Evolutionary conservation across 1,140 invertebrate genomes (phyloP).

Genomic region (Drosophila kanapiae): DNA sequence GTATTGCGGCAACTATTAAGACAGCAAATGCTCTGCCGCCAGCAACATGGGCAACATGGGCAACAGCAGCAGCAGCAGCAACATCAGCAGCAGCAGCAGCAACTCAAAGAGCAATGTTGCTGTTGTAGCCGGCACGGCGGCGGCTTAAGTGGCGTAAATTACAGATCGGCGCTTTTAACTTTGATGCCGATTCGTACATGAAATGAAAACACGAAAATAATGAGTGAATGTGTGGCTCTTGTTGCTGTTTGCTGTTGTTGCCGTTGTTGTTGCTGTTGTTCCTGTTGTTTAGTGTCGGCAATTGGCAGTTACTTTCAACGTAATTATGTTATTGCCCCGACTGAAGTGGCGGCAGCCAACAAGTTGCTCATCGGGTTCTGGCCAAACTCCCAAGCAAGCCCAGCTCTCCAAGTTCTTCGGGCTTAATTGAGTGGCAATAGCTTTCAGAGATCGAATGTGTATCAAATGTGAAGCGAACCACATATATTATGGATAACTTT

Average conservation of each 20-base stretch:
- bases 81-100: not conserved
- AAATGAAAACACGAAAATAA: conserved; percentile 85
- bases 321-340: conserved; percentile 60
- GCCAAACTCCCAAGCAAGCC: conserved; percentile 12
- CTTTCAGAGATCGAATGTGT: conserved; percentile 6
- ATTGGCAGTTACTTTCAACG: conserved; percentile 55
- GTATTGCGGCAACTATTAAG: conserved; percentile 48
- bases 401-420: conserved; percentile 1
- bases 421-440: conserved; percentile 34
- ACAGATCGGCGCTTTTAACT: conserved; percentile 85
- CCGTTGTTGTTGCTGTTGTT: conserved; percentile 42
- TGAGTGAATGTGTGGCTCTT: conserved; percentile 67
- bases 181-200: conserved; percentile 85
- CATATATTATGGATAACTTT: not conserved
- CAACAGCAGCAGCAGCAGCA: conserved; percentile 18
- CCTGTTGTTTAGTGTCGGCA: conserved; percentile 50
- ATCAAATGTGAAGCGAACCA: not conserved
- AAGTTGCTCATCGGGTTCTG: conserved; percentile 48
- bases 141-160: conserved; percentile 85
- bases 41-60: conserved; percentile 52
- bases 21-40: conserved; percentile 61
- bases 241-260: conserved; percentile 39
- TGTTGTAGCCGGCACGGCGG: conserved; percentile 78
- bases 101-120: conserved; percentile 55
- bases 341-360: conserved; percentile 50